Base-by-base conservation (phyloP, 2,888 invertebrate genomes). In the Epinotia nisella region DNA sequence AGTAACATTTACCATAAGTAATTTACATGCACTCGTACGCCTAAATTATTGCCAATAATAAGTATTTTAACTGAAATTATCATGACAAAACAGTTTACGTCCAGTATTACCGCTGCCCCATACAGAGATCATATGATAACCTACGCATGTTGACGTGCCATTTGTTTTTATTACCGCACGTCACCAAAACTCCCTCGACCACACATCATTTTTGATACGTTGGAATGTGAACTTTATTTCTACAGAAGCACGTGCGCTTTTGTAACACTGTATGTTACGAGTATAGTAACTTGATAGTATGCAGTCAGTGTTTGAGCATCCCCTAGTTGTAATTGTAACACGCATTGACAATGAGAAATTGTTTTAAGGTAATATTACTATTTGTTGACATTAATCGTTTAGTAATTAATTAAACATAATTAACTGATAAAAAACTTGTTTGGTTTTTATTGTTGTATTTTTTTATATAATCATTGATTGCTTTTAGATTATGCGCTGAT, bases 141-240 rank as follows among this genome's bases (percentile, higher is more conserved):
- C 49, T 55, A 59, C 58, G 19, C 35, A 60, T 21, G 58, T 19
- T 56, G 61, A 74, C 70, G 71, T 77, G 79, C 79, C 82, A 80
- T 83, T 83, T 81, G 79, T 82, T 83, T 83, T 82, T 82, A 83
- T 83, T 83, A 67, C 56, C 35, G 59, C 60, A 81, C 74, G 35
- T 61, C 51, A 56, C 71, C 74, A 24, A 55, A 56, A 56, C 55
- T 74, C 74, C 51, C 70, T 68, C 64, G 17, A 64, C 65, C 68
- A 56, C 55, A 41, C 9, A 24, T 66, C 10, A 49, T 41, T 41
- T 55, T 35, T 10, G 41, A 21, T 11, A 19, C 13, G 21, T 10
- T 56, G 9, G 41, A 58, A 55, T 24, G 1, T 41, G n/a, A 41
- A 56, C 55, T 66, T 66, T 66, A 21, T 66, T 21, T 24, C 11